Evolutionary conservation across 2,888 invertebrate genomes (phyloP), one percentile per base, ranked within the genome.

Genomic region (Rhynchonema sp.): DNA sequence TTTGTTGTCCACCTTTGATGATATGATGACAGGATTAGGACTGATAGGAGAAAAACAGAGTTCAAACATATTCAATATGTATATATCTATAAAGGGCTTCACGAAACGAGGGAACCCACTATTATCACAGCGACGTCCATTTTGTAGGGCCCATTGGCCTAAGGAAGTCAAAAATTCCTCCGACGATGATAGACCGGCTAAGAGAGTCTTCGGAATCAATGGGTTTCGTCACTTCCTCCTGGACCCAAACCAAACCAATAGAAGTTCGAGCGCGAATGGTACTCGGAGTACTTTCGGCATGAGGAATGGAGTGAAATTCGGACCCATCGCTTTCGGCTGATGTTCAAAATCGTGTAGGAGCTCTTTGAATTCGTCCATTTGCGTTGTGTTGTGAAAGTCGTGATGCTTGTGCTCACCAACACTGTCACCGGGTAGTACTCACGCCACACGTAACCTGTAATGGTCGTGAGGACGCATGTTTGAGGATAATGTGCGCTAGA

Each of bases 301-400:
- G 62, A 64, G 26, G 63, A 46, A 38, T 62, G n/a, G 57, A 2
- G 64, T 64, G 23, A 62, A 57, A 17, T 58, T 57, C 38, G 53
- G 46, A 26, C 64, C 64, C 26, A 64, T 58, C 6, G 62, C 60
- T 20, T 63, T 28, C 20, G 62, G 59, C 46, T 62, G 55, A 1
- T 54, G 26, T 30, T 64, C 64, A 57, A 63, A 64, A 54, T 61
- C 62, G n/a, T 56, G 26, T 20, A 64, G 52, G 62, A 64, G 63
- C 49, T 29, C 28, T 27, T 59, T 57, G 13, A 64, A 49, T 1
- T 59, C 58, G 17, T 30, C 22, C 1, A 57, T n/a, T 1, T 57
- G 52, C 3, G 46, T 55, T 6, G 52, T 23, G 9, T 61, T 59
- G 30, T 28, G 22, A 17, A 59, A 55, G 29, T 59, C 58, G 9